A percentile compares a stretch with the other conserved stretches of the same genome.
Conservation (phyloP, 2,888 invertebrate species). For the Agonopterix alstromeriana region DNA sequence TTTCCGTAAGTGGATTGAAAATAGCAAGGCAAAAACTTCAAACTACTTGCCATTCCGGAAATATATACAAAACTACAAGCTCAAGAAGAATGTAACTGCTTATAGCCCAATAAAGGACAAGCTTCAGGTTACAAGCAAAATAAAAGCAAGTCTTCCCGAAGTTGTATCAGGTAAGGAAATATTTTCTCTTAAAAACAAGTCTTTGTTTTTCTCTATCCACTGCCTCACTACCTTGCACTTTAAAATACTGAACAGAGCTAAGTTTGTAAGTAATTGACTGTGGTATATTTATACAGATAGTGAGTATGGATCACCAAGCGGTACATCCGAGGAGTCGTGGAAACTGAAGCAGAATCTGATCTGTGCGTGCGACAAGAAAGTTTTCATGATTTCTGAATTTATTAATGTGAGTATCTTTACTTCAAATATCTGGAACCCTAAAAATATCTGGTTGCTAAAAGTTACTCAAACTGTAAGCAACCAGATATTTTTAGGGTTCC, state of each 20-base stretch:
- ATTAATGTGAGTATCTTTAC: slow-evolving; percentile 45
- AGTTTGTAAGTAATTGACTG: too few species aligned
- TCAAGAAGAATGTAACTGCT: slow-evolving; percentile 49
- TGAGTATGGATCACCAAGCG: slow-evolving; percentile 64
- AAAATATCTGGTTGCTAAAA: too few species aligned
- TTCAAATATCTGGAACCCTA: too few species aligned
- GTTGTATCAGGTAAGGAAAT: slow-evolving; percentile 43
- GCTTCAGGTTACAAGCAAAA: slow-evolving; percentile 46
- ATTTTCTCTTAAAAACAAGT: too few species aligned
- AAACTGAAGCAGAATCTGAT: slow-evolving; percentile 65
- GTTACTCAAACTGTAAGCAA: too few species aligned
- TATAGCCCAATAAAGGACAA: slow-evolving; percentile 61
- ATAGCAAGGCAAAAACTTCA: slow-evolving; percentile 60
- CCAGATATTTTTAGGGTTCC: too few species aligned
- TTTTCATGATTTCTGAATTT: slow-evolving; percentile 66
- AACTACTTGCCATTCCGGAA: slow-evolving; percentile 82
- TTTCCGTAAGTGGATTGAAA: slow-evolving; percentile 64
- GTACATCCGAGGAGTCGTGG: slow-evolving; percentile 71
- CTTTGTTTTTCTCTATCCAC: too few species aligned
- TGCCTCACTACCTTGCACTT: background rate
- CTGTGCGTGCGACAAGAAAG: slow-evolving; percentile 68
- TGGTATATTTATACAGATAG: slow-evolving; percentile 40
- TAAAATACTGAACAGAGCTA: background rate
- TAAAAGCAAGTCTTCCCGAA: slow-evolving; percentile 52
- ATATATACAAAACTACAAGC: slow-evolving; percentile 58